These are phyloP conservation scores for Tetragnatha versicolor DNA, from an alignment of 1,140 invertebrate genomes.

Conservation along the genomic window DNA sequence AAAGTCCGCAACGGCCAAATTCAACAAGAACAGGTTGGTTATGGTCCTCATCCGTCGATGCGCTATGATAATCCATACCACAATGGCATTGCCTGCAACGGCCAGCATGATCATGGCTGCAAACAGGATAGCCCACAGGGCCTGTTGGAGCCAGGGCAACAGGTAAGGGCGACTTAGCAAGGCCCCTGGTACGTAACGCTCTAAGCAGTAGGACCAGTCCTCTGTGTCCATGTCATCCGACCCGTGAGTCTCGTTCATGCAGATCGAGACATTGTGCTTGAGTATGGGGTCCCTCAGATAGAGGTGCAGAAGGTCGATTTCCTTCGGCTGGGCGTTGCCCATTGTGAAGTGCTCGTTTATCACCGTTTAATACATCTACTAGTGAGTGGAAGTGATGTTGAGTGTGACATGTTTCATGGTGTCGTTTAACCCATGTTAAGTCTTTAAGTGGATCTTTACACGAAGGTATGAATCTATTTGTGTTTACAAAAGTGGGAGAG, in stretches of 20 bases:
- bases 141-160: slow-evolving; percentile 38
- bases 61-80: slow-evolving; percentile 86
- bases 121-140: slow-evolving; percentile 57
- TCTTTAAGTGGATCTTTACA: too few species aligned
- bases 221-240: slow-evolving; percentile 23
- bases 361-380: too few species aligned
- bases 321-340: slow-evolving; percentile 38
- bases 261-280: slow-evolving; percentile 1
- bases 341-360: too few species aligned
- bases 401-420: too few species aligned
- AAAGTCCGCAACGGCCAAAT: slow-evolving; percentile 62
- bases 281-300: slow-evolving; percentile 13
- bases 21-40: slow-evolving; percentile 63
- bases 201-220: slow-evolving; percentile 43
- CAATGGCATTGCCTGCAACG: slow-evolving; percentile 81
- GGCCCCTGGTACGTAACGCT: slow-evolving; percentile 19
- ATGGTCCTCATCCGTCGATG: slow-evolving; percentile 71
- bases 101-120: slow-evolving; percentile 76
- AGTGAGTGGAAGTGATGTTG: too few species aligned
- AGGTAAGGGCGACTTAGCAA: slow-evolving; percentile 44
- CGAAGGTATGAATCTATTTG: too few species aligned
- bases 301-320: slow-evolving; percentile 28
- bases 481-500: too few species aligned
- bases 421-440: too few species aligned
- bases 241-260: slow-evolving; percentile 14